Evolutionary conservation across 23 tunicate genomes (phyloP).

Genomic region (Styela clava): DNA sequence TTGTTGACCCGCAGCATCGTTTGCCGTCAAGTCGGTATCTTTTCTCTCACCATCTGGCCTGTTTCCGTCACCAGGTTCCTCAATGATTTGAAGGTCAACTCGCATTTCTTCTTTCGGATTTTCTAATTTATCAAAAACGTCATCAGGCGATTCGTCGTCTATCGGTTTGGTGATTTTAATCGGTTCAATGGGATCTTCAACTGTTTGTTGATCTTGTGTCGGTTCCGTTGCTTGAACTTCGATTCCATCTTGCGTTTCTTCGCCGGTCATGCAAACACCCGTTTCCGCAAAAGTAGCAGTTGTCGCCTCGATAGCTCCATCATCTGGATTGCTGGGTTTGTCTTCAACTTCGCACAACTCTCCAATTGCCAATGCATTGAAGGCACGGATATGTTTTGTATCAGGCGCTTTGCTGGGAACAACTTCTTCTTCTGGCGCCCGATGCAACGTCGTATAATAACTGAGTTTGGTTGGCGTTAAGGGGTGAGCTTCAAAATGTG

Average conservation of each 20-base stretch:
- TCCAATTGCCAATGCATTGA: neutral
- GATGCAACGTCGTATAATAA: neutral
- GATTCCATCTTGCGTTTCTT: neutral
- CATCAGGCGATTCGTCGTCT: neutral
- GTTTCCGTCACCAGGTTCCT: neutral
- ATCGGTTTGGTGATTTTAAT: neutral
- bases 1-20: neutral
- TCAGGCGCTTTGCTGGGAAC: slow-evolving; percentile 11
- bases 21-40: neutral
- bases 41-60: neutral
- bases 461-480: slow-evolving; percentile 22
- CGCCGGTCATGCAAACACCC: neutral
- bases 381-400: neutral
- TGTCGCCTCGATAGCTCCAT: neutral
- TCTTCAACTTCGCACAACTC: neutral
- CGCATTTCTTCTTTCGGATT: neutral
- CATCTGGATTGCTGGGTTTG: neutral
- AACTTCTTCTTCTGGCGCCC: slow-evolving; percentile 16
- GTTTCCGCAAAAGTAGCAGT: neutral
- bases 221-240: neutral
- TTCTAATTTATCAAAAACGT: slow-evolving; percentile 8
- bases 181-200: slow-evolving; percentile 4
- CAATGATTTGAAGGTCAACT: neutral
- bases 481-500: slow-evolving; percentile 28
- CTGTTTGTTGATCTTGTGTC: neutral